Conservation (phyloP, 2,888 invertebrate species). For the Dorcus parallelipipedus region DNA sequence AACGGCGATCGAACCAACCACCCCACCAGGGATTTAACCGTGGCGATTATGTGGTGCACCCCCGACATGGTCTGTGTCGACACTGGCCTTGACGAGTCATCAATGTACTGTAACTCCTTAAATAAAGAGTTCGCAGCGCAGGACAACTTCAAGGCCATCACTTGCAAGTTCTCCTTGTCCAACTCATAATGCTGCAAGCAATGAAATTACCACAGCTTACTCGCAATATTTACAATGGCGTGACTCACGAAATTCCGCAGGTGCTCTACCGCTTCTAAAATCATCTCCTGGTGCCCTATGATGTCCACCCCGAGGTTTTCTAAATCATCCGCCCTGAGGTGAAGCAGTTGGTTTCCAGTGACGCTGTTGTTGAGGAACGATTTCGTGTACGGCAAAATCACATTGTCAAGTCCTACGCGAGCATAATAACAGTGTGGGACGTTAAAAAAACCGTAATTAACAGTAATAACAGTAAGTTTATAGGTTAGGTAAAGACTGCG, state of each 20-base stretch:
- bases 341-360: slow-evolving; percentile 77
- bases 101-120: slow-evolving; percentile 62
- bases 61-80: slow-evolving; percentile 80
- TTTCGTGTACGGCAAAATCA: slow-evolving; percentile 76
- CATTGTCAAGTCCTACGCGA: slow-evolving; percentile 69
- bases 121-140: slow-evolving; percentile 77
- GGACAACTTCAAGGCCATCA: slow-evolving; percentile 78
- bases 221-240: background rate
- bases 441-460: background rate
- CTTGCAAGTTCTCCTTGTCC: slow-evolving; percentile 88
- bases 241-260: slow-evolving; percentile 79
- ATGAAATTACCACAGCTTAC: too few species aligned
- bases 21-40: slow-evolving; percentile 82
- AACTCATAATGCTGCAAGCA: slow-evolving; percentile 78
- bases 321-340: slow-evolving; percentile 83
- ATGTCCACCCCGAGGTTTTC: slow-evolving; percentile 80
- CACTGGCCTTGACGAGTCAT: slow-evolving; percentile 55
- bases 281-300: slow-evolving; percentile 90
- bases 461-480: background rate
- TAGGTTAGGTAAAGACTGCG: slow-evolving; percentile 1
- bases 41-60: slow-evolving; percentile 79
- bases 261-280: slow-evolving; percentile 89
- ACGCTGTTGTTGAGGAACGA: slow-evolving; percentile 78
- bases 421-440: background rate
- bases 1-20: slow-evolving; percentile 82